Percentiles rank a stretch among this genome's conserved stretches.
phyloP scores from a whole-genome alignment of 1,140 invertebrate genomes.

The Cecropterus lyciades region DNA sequence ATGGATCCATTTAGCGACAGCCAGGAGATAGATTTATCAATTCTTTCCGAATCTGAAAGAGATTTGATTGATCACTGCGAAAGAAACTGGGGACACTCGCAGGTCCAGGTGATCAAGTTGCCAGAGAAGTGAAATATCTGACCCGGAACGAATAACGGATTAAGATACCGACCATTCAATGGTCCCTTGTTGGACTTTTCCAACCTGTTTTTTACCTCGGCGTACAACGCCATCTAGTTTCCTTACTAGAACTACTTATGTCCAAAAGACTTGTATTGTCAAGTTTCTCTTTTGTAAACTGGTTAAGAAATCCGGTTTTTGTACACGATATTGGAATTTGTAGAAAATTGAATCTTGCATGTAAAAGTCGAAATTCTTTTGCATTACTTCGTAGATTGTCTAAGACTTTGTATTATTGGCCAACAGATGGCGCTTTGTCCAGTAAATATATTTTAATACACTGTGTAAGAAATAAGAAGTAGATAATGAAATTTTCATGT shows the following conservation, averaged over 20 bases:
- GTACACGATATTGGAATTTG: slow-evolving; percentile 8
- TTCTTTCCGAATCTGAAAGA: slow-evolving; percentile 78
- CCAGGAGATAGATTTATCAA: slow-evolving; percentile 73
- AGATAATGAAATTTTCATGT: slow-evolving; percentile 14
- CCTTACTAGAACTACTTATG: slow-evolving; percentile 36
- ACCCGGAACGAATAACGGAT: slow-evolving; percentile 38
- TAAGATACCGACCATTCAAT: slow-evolving; percentile 42
- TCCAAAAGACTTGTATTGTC: slow-evolving; percentile 39
- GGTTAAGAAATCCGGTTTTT: slow-evolving; percentile 7
- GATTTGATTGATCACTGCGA: slow-evolving; percentile 85
- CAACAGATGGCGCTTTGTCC: slow-evolving; percentile 13
- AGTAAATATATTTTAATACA: slow-evolving; percentile 14
- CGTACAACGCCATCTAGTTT: slow-evolving; percentile 68
- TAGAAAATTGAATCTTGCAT: slow-evolving; percentile 12
- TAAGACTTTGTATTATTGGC: slow-evolving; percentile 14
- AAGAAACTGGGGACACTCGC: slow-evolving; percentile 81
- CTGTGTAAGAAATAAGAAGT: background rate
- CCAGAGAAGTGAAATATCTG: slow-evolving; percentile 82
- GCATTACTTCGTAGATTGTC: background rate
- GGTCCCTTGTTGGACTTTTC: slow-evolving; percentile 35
- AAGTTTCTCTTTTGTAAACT: slow-evolving; percentile 14
- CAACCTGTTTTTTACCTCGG: slow-evolving; percentile 49
- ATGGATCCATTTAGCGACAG: slow-evolving; percentile 77
- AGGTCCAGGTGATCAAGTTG: slow-evolving; percentile 84
- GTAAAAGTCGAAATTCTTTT: slow-evolving; percentile 15